These are phyloP conservation scores for Monochamus saltuarius DNA, from an alignment of 1,140 invertebrate genomes.

Conservation along the genomic window DNA sequence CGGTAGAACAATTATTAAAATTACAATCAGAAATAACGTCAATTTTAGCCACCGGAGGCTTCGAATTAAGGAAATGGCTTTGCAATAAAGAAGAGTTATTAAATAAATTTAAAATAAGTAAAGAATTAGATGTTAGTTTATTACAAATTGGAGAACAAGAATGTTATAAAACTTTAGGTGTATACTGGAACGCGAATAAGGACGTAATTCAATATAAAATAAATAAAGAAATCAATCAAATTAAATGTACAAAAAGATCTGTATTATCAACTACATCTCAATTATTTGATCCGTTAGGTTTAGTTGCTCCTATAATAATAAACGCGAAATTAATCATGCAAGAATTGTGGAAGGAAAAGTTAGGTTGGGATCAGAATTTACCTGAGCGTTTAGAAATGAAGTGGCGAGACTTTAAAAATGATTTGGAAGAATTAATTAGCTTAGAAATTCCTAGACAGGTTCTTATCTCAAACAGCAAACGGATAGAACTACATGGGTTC, in stretches of 20 bases:
- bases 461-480: not conserved
- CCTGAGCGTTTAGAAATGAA: constrained; percentile 23
- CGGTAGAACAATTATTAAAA: constrained; percentile 22
- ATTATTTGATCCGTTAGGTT: constrained; percentile 43
- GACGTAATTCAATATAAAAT: constrained; percentile 15
- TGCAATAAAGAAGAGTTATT: constrained; percentile 30
- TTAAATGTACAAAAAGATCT: constrained; percentile 26
- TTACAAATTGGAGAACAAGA: constrained; percentile 12
- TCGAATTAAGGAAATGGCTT: constrained; percentile 51
- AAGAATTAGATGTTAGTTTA: constrained; percentile 1
- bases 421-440: constrained; percentile 32
- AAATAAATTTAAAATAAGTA: constrained; percentile 14
- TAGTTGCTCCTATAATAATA: constrained; percentile 37
- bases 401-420: constrained; percentile 32
- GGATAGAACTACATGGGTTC: constrained; percentile 43
- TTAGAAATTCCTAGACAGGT: constrained; percentile 38
- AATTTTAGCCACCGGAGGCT: constrained; percentile 19
- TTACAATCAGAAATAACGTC: constrained; percentile 16
- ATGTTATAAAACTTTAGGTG: constrained; percentile 10
- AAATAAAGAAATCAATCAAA: not conserved
- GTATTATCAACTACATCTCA: constrained; percentile 29
- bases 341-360: constrained; percentile 29
- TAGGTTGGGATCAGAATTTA: constrained; percentile 36
- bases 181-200: constrained; percentile 4
- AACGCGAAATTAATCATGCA: constrained; percentile 36